Evolutionary conservation across 2,113 vertebrate species (phyloP).

Genomic region (Romanogobio albipinnatus): DNA sequence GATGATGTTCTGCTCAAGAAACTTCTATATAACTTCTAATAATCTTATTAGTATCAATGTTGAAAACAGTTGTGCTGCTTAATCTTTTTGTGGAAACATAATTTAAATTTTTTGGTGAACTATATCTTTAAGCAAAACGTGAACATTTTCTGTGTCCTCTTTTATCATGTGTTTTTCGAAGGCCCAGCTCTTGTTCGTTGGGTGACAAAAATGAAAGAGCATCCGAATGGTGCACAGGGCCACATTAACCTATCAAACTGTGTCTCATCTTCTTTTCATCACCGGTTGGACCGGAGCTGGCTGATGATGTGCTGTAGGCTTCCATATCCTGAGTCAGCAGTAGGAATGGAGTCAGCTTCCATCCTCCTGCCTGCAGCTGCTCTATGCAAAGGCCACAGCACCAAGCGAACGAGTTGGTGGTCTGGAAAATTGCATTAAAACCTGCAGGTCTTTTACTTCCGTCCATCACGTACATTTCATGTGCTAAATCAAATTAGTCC

Average conservation of each 20-base stretch:
- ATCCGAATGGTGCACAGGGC: background rate
- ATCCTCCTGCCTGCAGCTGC: conserved; percentile 59
- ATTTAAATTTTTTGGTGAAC: background rate
- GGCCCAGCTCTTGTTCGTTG: background rate
- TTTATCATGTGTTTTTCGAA: background rate
- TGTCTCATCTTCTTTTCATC: conserved; percentile 1
- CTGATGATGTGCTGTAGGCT: conserved; percentile 28
- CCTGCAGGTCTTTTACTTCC: conserved; percentile 74
- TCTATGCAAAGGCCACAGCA: conserved; percentile 64
- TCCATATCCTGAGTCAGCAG: conserved; percentile 61
- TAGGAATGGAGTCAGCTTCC: conserved; percentile 36
- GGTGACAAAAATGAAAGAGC: conserved; percentile 14
- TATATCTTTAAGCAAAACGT: background rate
- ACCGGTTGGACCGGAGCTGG: background rate
- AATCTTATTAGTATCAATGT: too few relatives aligned
- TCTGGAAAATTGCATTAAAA: conserved; percentile 81
- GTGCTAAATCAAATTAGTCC: conserved; percentile 70
- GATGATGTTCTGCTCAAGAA: background rate
- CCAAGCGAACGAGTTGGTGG: conserved; percentile 69
- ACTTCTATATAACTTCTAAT: too few relatives aligned
- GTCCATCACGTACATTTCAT: conserved; percentile 65
- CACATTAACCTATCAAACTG: conserved; percentile 22
- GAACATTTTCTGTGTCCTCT: background rate
- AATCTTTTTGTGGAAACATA: too few relatives aligned
- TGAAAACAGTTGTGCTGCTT: too few relatives aligned